Percentiles rank a stretch among this genome's conserved stretches.
Conservation (phyloP, 2,113 vertebrate species). For the Eulacestoma nigropectus region DNA sequence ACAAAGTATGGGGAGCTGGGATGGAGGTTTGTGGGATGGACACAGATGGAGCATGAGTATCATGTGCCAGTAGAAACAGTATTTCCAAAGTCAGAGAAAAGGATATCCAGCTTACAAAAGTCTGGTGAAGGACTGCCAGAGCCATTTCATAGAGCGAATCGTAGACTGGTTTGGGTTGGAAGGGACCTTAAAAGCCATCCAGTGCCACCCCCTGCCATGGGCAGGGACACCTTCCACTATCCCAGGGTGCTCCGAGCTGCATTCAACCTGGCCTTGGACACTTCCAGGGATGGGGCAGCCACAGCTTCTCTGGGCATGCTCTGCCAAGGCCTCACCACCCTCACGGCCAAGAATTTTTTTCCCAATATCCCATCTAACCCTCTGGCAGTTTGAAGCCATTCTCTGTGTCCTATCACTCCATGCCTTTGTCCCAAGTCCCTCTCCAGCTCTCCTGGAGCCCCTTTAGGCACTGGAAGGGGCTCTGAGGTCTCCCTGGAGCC, state of each 20-base stretch:
- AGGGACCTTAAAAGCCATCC: neutral
- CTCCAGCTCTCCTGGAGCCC: neutral
- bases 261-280: neutral
- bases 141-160: neutral
- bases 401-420: accelerated
- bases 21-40: neutral
- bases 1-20: neutral
- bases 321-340: neutral
- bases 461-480: neutral
- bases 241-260: neutral
- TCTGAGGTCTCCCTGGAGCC: neutral
- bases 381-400: neutral
- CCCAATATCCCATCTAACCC: accelerated
- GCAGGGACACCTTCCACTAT: neutral
- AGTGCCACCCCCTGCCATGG: neutral
- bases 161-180: neutral
- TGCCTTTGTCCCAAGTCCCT: accelerated
- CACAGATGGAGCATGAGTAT: neutral
- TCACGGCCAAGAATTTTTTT: no score
- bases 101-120: neutral
- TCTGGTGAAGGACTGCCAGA: neutral
- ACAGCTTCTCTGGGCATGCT: neutral
- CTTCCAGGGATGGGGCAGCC: neutral
- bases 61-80: neutral
- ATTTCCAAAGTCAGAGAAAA: neutral